Percentiles rank a stretch among this genome's conserved stretches.
Conservation (phyloP, 2,797 vertebrate genomes). For the Enteromius radiatus region DNA sequence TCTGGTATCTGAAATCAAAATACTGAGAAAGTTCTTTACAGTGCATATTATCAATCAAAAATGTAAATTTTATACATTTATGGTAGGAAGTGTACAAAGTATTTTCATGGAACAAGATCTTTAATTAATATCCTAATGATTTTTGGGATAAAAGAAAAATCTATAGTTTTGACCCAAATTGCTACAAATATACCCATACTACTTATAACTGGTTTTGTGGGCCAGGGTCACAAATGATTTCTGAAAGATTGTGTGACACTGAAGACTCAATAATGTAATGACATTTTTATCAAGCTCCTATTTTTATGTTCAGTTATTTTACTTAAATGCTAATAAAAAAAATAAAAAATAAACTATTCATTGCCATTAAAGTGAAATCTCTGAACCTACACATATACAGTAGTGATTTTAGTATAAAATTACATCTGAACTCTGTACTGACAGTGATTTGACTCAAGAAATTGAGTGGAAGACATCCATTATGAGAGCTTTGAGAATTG, state of each 20-base stretch:
- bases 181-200: too few relatives aligned
- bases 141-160: too few relatives aligned
- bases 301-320: too few relatives aligned
- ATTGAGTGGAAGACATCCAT: slow-evolving; percentile 1
- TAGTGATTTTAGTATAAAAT: not conserved
- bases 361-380: not conserved
- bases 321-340: not conserved
- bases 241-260: not conserved
- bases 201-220: too few relatives aligned
- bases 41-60: not conserved
- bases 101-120: too few relatives aligned
- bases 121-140: too few relatives aligned
- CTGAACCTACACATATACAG: not conserved
- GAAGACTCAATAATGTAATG: not conserved
- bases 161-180: too few relatives aligned
- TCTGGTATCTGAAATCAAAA: too few relatives aligned
- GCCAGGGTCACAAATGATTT: not conserved
- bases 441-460: not conserved
- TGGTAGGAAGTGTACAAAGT: too few relatives aligned
- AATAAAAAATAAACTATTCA: not conserved
- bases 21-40: too few relatives aligned
- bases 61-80: too few relatives aligned
- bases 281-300: not conserved
- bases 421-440: not conserved
- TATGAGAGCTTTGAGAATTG: not conserved